Conservation (phyloP, 2,888 invertebrate genomes). For the Heliconius erato region DNA sequence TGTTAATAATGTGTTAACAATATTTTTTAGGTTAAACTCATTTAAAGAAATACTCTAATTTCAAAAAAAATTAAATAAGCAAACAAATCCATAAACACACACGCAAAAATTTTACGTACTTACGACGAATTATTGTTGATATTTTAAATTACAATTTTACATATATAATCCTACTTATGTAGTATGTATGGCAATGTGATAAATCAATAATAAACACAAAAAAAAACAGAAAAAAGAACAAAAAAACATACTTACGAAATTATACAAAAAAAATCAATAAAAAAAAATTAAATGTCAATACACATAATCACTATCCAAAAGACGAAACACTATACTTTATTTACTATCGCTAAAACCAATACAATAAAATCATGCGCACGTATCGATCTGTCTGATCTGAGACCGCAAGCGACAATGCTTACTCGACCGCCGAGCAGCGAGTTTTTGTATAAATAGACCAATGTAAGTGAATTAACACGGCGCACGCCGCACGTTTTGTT, state of each 20-base stretch:
- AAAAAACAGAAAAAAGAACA: not conserved
- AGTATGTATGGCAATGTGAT: no score
- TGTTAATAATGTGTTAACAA: no score
- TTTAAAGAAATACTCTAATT: no score
- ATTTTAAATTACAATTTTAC: not conserved
- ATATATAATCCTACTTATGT: no score
- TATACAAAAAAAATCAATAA: not conserved
- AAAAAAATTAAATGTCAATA: not conserved
- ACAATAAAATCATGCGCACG: slow-evolving; percentile 44
- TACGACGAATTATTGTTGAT: not conserved
- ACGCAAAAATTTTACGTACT: no score
- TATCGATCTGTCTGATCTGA: slow-evolving; percentile 21
- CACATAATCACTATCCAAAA: not conserved
- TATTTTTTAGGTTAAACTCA: no score
- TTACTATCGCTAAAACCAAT: not conserved
- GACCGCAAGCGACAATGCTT: slow-evolving; percentile 39
- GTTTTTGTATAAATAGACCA: slow-evolving; percentile 54
- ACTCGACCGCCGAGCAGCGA: slow-evolving; percentile 33
- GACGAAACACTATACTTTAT: not conserved
- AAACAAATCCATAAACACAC: no score
- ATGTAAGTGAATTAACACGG: slow-evolving; percentile 48
- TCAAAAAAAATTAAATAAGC: no score
- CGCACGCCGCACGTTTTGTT: slow-evolving; percentile 15
- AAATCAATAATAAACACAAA: not conserved
- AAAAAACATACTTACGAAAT: not conserved